Base-by-base conservation (phyloP, 2,797 vertebrate species). In the Scolopax bukidnonensis region DNA sequence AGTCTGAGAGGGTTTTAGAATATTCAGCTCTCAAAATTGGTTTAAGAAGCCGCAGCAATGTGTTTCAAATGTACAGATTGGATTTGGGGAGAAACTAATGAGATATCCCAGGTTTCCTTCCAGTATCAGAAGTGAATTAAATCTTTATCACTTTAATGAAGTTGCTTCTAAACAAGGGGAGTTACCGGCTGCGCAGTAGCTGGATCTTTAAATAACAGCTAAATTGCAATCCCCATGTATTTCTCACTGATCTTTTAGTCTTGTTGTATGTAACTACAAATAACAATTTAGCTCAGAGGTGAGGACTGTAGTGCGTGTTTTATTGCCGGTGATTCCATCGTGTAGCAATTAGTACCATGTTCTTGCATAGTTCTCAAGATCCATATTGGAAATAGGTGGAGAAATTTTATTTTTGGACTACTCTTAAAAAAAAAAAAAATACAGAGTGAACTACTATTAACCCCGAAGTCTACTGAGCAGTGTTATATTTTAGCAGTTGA, bases 381-480 rank as follows among this genome's bases (percentile, higher is more conserved):
- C 84, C 76, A 64, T 90, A 86, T 63, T 93, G 90, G 69, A 94
- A 90, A 93, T 94, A 96, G 82, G 89, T 90, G 85, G 84, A 94
- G 50, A 91, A 87, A 91, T 70, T 92, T 91, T 96, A 88, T 94
- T 96, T 97, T 97, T 94, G 63, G 84, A 95, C 87, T 95, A 79
- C 89, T 94, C 79, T 81, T 95, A 28, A 70, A 89, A 71, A 69
- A 85, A 85, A 57, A 69, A 4, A 18, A 59, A 56, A 17, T 8
- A 57, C 74, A 41, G 71, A 85, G 40, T 50, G 51, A 90, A 82
- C 78, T 89, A 75, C 71, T 95, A 25, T 92, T 95, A 81, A 16
- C 45, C 38, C 11, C 33, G 27, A 84, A 96, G 67, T 93, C 92
- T 95, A 90, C 89, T 95, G 86, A 97, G 77, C 89, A 95, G 60